Conservation (phyloP, 2,797 vertebrate species). For the Chiroxiphia lanceolata region DNA sequence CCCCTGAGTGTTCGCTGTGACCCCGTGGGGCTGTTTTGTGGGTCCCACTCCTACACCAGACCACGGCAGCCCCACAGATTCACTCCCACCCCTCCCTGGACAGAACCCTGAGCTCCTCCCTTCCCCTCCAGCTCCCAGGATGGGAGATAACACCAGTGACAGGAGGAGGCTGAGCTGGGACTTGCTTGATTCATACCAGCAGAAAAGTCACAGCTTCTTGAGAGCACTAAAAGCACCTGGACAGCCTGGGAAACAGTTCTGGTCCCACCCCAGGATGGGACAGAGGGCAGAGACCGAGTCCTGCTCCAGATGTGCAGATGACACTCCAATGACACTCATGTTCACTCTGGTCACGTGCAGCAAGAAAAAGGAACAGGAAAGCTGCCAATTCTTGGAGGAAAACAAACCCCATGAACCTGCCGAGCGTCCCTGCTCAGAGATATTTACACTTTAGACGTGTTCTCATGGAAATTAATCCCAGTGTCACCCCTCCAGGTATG, state of each 20-base stretch:
- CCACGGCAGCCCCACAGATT: neutral
- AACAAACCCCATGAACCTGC: neutral
- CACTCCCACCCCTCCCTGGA: neutral
- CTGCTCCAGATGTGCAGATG: neutral
- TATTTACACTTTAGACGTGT: neutral
- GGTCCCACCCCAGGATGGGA: accelerated
- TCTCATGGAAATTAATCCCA: slow-evolving; percentile 54
- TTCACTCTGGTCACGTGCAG: neutral
- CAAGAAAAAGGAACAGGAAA: neutral
- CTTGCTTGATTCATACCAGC: neutral
- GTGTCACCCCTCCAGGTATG: slow-evolving; percentile 11
- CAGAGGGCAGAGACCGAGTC: neutral
- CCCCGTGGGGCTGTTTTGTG: neutral
- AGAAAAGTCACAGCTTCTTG: neutral
- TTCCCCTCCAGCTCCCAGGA: neutral
- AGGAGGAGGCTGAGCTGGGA: neutral
- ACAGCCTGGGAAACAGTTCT: neutral
- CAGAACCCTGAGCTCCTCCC: neutral
- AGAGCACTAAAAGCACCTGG: neutral
- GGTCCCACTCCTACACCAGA: neutral
- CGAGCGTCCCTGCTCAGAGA: neutral
- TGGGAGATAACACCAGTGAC: neutral
- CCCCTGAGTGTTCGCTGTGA: accelerated
- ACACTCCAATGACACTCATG: neutral
- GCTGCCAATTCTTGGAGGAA: neutral